Evolutionary conservation across 2,113 vertebrate species (phyloP).

Genomic region (Microtus montanus): DNA sequence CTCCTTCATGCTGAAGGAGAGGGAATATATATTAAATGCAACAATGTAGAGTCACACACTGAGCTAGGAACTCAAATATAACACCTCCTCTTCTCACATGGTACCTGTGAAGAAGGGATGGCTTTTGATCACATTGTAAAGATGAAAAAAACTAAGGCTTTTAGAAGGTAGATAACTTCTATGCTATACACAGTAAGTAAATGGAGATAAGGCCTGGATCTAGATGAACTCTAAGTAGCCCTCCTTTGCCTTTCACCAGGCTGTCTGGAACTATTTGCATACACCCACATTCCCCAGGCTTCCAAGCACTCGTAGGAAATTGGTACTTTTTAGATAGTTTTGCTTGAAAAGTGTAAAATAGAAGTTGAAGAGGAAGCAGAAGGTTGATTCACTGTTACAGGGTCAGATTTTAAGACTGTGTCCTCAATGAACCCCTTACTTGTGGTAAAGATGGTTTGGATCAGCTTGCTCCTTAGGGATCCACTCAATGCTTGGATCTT

Average conservation of each 20-base stretch:
- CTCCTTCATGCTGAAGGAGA: neutral
- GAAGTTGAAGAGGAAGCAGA: neutral
- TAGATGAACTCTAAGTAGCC: neutral
- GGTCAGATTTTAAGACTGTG: neutral
- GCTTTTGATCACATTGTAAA: neutral
- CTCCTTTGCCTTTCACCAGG: neutral
- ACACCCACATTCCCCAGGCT: neutral
- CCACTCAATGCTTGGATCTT: constrained; percentile 91
- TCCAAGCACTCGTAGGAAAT: neutral
- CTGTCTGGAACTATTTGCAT: neutral
- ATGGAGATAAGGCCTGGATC: neutral
- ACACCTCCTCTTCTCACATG: neutral
- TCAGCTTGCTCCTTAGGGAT: constrained; percentile 89
- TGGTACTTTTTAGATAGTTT: neutral
- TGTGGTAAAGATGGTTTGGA: constrained; percentile 91
- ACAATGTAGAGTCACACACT: too few species aligned
- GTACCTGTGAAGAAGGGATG: neutral
- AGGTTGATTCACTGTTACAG: neutral
- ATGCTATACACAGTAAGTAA: neutral
- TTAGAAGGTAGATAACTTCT: neutral
- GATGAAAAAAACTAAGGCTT: neutral
- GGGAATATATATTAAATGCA: neutral
- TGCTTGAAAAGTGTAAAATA: neutral
- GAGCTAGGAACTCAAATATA: neutral
- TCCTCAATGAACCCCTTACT: constrained; percentile 85